Conservation (phyloP, 1,140 invertebrate genomes). For the Papilio helenus region DNA sequence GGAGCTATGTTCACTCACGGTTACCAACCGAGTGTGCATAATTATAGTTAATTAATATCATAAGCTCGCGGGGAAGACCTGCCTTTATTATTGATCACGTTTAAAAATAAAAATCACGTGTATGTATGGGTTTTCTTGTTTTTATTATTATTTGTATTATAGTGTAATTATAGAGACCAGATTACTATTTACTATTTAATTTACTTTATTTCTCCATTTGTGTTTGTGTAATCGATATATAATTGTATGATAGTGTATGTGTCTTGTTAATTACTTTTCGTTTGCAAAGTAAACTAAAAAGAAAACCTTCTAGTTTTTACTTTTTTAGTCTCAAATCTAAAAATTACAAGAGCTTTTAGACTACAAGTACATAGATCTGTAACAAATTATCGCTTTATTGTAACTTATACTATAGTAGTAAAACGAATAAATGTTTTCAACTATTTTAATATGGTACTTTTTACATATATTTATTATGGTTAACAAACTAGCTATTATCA, state of each 20-base stretch:
- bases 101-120: constrained; percentile 19
- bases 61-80: neutral
- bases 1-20: neutral
- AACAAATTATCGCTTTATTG: neutral
- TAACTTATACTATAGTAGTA: neutral
- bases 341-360: no score
- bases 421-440: constrained; percentile 33
- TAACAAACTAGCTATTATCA: constrained; percentile 57
- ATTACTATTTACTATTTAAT: neutral
- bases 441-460: constrained; percentile 37
- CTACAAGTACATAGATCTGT: neutral
- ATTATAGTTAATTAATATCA: neutral
- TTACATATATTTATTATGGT: constrained; percentile 33
- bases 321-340: no score
- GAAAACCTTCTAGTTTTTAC: neutral
- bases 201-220: neutral
- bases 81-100: neutral
- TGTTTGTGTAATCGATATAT: neutral
- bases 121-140: neutral
- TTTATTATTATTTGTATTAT: neutral
- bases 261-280: neutral
- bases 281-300: neutral
- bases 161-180: neutral
- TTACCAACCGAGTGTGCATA: neutral
- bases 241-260: neutral